These are phyloP conservation scores for Oceanodroma tethys DNA, from an alignment of 2,113 vertebrate genomes.

Conservation along the genomic window DNA sequence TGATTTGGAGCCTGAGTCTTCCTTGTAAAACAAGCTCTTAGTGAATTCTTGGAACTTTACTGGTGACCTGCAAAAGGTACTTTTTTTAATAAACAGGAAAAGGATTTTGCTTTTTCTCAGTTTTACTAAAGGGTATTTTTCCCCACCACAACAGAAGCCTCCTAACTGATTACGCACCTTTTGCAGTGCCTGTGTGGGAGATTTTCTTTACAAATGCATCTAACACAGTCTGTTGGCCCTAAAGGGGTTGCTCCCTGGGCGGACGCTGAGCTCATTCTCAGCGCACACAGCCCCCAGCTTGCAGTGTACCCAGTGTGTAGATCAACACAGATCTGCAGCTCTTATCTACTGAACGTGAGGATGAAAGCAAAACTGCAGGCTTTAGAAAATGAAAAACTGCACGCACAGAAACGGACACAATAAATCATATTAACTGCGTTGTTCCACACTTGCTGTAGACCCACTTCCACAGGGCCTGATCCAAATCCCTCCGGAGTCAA, in stretches of 20 bases:
- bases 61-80: not conserved
- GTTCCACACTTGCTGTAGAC: slow-evolving; percentile 52
- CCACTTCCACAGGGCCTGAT: slow-evolving; percentile 43
- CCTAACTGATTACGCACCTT: not conserved
- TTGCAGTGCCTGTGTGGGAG: slow-evolving; percentile 7
- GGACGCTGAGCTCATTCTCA: not conserved
- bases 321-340: slow-evolving; percentile 51
- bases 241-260: not conserved
- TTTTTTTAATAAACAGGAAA: not conserved
- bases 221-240: not conserved
- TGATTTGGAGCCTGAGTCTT: not conserved
- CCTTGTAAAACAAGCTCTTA: slow-evolving; percentile 39
- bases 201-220: not conserved
- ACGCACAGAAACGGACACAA: slow-evolving; percentile 39
- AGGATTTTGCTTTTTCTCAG: not conserved
- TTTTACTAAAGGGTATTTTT: slow-evolving; percentile 35
- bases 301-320: not conserved
- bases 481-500: slow-evolving; percentile 37
- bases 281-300: slow-evolving; percentile 21
- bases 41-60: slow-evolving; percentile 40
- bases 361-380: slow-evolving; percentile 59
- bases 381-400: slow-evolving; percentile 59
- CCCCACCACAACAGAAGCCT: not conserved
- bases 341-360: slow-evolving; percentile 53
- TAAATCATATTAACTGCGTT: slow-evolving; percentile 63